Percentiles rank a stretch among this genome's conserved stretches.
These are phyloP conservation scores for Ibidorhyncha struthersii DNA, from an alignment of 2,113 vertebrate species.

Conservation along the genomic window DNA sequence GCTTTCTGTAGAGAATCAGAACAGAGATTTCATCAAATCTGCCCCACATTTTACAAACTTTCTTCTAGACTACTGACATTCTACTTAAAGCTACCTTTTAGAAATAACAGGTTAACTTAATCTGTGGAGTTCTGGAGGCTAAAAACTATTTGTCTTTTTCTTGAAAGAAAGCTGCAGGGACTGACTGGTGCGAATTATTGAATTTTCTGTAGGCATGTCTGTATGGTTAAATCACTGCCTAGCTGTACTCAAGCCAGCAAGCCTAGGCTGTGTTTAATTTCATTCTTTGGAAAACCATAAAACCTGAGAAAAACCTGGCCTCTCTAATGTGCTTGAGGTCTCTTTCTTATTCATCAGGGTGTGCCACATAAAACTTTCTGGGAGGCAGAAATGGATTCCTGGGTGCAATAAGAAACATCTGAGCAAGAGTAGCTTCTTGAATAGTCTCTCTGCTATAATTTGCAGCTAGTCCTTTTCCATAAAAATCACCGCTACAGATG, in stretches of 20 bases:
- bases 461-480: background rate
- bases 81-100: background rate
- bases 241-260: background rate
- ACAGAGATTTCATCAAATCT: background rate
- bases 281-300: background rate
- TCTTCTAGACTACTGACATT: background rate
- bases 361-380: background rate
- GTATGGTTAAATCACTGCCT: background rate
- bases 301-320: background rate
- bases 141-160: background rate
- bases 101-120: background rate
- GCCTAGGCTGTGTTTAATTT: background rate
- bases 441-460: background rate
- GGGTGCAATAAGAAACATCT: background rate
- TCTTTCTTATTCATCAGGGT: background rate
- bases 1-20: background rate
- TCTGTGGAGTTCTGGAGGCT: background rate
- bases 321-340: background rate
- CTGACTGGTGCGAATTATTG: background rate
- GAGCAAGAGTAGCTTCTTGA: background rate
- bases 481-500: background rate
- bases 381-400: background rate
- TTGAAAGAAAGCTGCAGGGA: background rate
- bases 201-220: background rate
- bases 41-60: background rate